These are phyloP conservation scores for Eulacestoma nigropectus DNA, from an alignment of 2,113 vertebrate species.

Conservation along the genomic window DNA sequence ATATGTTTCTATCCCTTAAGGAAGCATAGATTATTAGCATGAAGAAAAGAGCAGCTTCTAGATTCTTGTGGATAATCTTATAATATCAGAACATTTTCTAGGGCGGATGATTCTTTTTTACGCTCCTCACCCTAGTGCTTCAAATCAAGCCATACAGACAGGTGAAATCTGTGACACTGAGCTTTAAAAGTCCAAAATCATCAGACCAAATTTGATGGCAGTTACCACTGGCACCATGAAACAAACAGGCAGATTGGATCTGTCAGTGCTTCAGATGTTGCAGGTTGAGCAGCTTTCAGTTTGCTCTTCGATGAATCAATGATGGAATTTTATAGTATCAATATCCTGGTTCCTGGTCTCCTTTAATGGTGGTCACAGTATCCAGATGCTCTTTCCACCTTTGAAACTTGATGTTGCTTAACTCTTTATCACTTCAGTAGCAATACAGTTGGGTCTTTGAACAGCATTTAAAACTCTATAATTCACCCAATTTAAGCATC, in stretches of 20 bases:
- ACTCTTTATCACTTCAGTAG: not conserved
- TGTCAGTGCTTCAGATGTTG: not conserved
- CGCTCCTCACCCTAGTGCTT: not conserved
- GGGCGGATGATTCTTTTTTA: not conserved
- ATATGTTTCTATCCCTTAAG: not conserved
- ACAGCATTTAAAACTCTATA: not conserved
- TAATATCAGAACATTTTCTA: not conserved
- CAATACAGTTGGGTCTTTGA: not conserved
- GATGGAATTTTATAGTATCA: not conserved
- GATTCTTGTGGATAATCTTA: not conserved
- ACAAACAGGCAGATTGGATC: not conserved
- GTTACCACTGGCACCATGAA: not conserved
- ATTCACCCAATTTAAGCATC: not conserved
- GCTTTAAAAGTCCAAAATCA: not conserved
- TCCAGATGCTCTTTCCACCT: not conserved
- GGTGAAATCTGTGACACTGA: not conserved
- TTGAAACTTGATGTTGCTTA: not conserved
- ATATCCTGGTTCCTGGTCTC: not conserved
- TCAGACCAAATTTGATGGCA: not conserved
- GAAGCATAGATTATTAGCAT: not conserved
- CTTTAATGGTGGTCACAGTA: not conserved
- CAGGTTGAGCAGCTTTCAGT: not conserved
- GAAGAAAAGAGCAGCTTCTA: not conserved
- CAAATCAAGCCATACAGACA: not conserved
- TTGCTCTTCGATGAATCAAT: rapidly evolving